A percentile compares a stretch with the other conserved stretches of the same genome.
phyloP scores from a whole-genome alignment of 2,113 vertebrate genomes.

The Clarias batrachus region DNA sequence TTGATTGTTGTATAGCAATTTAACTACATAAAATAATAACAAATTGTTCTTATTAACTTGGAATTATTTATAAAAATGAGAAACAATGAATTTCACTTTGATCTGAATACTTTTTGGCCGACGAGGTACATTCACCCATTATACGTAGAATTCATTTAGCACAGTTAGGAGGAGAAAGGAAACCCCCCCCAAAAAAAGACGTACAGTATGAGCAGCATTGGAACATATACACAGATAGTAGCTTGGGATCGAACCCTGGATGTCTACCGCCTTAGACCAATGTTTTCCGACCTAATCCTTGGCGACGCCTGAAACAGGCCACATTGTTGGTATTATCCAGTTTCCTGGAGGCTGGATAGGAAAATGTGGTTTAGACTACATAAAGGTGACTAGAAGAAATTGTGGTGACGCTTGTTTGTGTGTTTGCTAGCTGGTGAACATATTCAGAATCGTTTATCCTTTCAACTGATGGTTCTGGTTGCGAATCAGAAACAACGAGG shows the following conservation, averaged over 20 bases:
- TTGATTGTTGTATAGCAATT: too few species aligned
- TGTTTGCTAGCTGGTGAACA: slow-evolving; percentile 1
- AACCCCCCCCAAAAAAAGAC: not conserved
- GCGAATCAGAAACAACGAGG: slow-evolving; percentile 20
- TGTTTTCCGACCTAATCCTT: not conserved
- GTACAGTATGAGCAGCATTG: not conserved
- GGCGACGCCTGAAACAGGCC: not conserved
- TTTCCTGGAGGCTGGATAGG: not conserved
- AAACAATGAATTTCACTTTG: too few species aligned
- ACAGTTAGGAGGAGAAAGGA: not conserved
- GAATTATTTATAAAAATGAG: not conserved
- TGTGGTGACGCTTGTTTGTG: slow-evolving; percentile 17
- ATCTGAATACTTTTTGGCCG: too few species aligned
- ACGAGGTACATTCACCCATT: too few species aligned
- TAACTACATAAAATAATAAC: too few species aligned
- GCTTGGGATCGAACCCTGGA: not conserved
- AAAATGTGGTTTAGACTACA: slow-evolving; percentile 24
- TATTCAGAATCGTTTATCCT: not conserved
- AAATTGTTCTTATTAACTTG: too few species aligned
- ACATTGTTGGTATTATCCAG: not conserved
- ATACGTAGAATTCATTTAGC: not conserved
- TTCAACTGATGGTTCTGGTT: not conserved
- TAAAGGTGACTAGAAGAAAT: slow-evolving; percentile 15
- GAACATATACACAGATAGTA: not conserved
- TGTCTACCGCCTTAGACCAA: not conserved